phyloP scores from a whole-genome alignment of 2,797 vertebrate genomes.

The Phrynocephalus forsythii region DNA sequence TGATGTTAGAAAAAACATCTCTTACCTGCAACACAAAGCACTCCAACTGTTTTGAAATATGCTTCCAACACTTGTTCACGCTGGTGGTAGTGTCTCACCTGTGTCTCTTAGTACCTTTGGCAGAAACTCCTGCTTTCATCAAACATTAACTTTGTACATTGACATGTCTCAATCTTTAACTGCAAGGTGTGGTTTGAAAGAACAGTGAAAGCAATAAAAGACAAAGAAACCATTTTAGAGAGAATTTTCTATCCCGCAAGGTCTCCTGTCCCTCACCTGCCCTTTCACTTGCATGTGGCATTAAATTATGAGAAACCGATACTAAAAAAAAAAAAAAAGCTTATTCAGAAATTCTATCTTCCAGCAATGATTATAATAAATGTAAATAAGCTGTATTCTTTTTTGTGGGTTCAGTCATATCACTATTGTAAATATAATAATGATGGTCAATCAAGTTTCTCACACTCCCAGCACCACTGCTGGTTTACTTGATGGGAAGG shows the following conservation, averaged over 20 bases:
- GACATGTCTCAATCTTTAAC: slow-evolving; percentile 67
- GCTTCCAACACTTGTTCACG: slow-evolving; percentile 45
- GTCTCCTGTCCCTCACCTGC: background rate
- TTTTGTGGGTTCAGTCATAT: accelerated
- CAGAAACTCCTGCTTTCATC: slow-evolving; percentile 53
- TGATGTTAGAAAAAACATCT: background rate
- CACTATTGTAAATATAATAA: background rate
- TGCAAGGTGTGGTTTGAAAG: slow-evolving; percentile 67
- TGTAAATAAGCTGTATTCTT: background rate
- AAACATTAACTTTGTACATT: slow-evolving; percentile 72
- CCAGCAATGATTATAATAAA: background rate
- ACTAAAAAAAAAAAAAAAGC: accelerated
- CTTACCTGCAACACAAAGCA: slow-evolving; percentile 68
- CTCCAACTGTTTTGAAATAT: slow-evolving; percentile 44
- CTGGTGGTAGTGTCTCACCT: slow-evolving; percentile 16
- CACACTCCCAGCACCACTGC: background rate
- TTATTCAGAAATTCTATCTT: background rate
- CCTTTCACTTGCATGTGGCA: slow-evolving; percentile 25
- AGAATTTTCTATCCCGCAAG: slow-evolving; percentile 2
- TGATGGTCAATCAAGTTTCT: background rate
- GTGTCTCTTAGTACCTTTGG: slow-evolving; percentile 55
- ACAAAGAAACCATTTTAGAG: slow-evolving; percentile 8
- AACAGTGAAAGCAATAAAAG: slow-evolving; percentile 13
- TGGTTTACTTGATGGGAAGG: background rate
- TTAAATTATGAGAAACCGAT: background rate